Evolutionary conservation across 2,888 invertebrate species (phyloP), one percentile per base, ranked within the genome.

Genomic region (Sabatieria punctata): DNA sequence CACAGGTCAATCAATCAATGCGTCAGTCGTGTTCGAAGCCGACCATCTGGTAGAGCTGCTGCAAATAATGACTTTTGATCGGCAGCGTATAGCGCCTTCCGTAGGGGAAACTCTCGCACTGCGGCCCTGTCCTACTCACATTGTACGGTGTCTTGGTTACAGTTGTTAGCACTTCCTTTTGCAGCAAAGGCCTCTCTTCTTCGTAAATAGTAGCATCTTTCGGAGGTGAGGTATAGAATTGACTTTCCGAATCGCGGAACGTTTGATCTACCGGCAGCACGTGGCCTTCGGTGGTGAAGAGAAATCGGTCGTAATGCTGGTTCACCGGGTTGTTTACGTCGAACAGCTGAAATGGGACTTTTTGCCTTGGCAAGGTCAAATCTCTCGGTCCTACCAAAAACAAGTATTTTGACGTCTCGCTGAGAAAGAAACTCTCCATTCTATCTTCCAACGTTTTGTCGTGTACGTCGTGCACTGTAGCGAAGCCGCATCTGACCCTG

Each of bases 381-480:
- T n/a, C n/a, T n/a, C n/a, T n/a, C n/a, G n/a, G 8, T 19, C 71
- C 65, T 58, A 76, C 75, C 67, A 77, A 60, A 59, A 74, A 77
- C 41, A 77, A 65, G 62, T 77, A 77, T 68, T 77, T 77, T 61
- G 74, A 72, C 3, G 77, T 77, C 65, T 77, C 77, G 52, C 75
- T 73, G 6, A 77, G 64, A 60, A 77, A 77, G 60, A 77, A 77
- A 51, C 75, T 75, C 58, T 77, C 77, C 76, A 77, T 77, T 45
- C 77, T 61, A 57, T 76, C 75, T 61, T 77, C 77, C 35, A 74
- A 60, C 49, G 71, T 71, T 61, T 73, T 75, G 49, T 74, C 75
- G 22, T 67, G 58, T 8, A 77, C 77, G 65, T 74, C 73, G 63
- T 77, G 77, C 18, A 77, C 72, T 2, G 77, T 77, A 13, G 76